phyloP scores from a whole-genome alignment of 1,140 invertebrate genomes.

The Polypedilum pembai region DNA sequence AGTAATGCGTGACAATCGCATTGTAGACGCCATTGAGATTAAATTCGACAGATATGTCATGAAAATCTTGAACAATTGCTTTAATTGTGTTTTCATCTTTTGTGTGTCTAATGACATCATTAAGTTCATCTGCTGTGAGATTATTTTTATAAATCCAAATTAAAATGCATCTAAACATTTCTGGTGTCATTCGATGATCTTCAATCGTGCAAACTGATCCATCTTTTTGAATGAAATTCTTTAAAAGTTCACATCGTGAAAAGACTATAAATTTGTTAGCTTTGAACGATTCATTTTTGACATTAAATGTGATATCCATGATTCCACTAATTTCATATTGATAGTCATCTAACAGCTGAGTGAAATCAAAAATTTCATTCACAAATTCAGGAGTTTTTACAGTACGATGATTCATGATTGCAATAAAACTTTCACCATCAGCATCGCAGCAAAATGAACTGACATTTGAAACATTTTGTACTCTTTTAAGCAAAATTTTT shows the following conservation, averaged over 20 bases:
- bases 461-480: background rate
- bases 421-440: background rate
- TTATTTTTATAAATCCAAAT: conserved; percentile 41
- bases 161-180: conserved; percentile 39
- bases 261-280: conserved; percentile 63
- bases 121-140: conserved; percentile 31
- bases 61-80: background rate
- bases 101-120: background rate
- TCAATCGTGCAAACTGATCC: conserved; percentile 35
- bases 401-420: background rate
- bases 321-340: conserved; percentile 50
- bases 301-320: conserved; percentile 57
- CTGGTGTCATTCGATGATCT: conserved; percentile 37
- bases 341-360: conserved; percentile 37
- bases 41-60: background rate
- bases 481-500: background rate
- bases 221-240: conserved; percentile 35
- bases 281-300: conserved; percentile 46
- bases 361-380: conserved; percentile 40
- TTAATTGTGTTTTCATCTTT: background rate
- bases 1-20: background rate
- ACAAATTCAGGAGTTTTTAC: conserved; percentile 33
- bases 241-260: conserved; percentile 44
- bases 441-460: background rate
- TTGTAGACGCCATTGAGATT: background rate